phyloP scores from a whole-genome alignment of 1,140 invertebrate species.

The Rhyzopertha dominica region DNA sequence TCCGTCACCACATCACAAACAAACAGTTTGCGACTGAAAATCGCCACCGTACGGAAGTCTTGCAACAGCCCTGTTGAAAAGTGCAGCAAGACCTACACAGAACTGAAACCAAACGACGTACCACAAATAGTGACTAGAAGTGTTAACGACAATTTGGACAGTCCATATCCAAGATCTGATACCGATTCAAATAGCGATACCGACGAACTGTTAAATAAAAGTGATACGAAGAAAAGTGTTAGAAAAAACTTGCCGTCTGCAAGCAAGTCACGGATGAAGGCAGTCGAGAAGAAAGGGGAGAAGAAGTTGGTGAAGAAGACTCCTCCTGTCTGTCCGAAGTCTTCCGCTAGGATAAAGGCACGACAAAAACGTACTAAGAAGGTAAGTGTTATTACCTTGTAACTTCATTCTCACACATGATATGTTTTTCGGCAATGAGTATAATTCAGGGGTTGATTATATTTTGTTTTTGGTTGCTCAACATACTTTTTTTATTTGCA shows the following conservation, averaged over 20 bases:
- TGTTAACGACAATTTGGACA: conserved; percentile 26
- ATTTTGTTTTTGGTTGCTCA: no score
- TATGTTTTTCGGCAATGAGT: no score
- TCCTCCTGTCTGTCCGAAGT: no score
- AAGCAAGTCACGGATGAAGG: no score
- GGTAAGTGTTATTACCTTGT: conserved; percentile 2
- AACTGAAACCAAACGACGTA: conserved; percentile 15
- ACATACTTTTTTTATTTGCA: no score
- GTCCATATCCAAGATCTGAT: conserved; percentile 25
- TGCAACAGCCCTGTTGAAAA: conserved; percentile 31
- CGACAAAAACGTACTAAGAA: conserved; percentile 14
- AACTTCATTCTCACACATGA: no score
- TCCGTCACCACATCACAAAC: conserved; percentile 41
- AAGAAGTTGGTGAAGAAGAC: conserved; percentile 5
- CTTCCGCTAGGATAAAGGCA: background rate
- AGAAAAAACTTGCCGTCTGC: no score
- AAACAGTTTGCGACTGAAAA: conserved; percentile 38
- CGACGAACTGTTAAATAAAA: conserved; percentile 23
- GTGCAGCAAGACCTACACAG: background rate
- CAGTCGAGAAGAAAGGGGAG: conserved; percentile 16
- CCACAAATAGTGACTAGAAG: no score
- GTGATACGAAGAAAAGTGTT: conserved; percentile 18
- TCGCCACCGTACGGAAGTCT: conserved; percentile 40
- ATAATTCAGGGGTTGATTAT: no score
- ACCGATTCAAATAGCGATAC: conserved; percentile 38